Base-by-base conservation (phyloP, 2,888 invertebrate species). In the Chromoteleia sp. region DNA sequence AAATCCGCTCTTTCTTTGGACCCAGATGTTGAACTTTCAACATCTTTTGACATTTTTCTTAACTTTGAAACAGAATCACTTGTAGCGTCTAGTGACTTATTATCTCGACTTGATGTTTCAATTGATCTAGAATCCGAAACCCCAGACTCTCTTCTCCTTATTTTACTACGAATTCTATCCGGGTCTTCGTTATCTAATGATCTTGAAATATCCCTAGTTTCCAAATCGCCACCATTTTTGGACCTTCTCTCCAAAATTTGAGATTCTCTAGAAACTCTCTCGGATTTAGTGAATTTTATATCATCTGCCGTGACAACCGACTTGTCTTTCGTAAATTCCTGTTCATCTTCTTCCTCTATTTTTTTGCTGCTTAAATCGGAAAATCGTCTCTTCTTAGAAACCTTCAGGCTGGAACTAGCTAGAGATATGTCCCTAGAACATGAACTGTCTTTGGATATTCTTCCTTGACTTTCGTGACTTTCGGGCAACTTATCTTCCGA, bases 311-410 rank as follows among this genome's bases (percentile, higher is more conserved):
- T 45, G 6, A 36, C 48, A 36, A 48, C 7, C 1, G 63, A 48
- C 48, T 29, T 36, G n/a, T 48, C 48, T n/a, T 36, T 19, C 14
- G 0, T 48, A 14, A 14, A 6, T 14, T 14, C 29, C 1, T n/a
- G n/a, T n/a, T n/a, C n/a, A n/a, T 21, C 4, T 21, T n/a, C 0
- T 14, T 21, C 45, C 0, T 45, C 45, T n/a, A 45, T 21, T 21
- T 21, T 45, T 0, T 4, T 7, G 15, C 1, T n/a, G 12, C 2
- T 25, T 29, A 14, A 12, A 6, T 39, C 36, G 8, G 59, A 59
- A 17, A 39, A 29, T 29, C 12, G 14, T 17, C 59, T 59, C 6
- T 48, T 71, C n/a, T 17, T 56, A 12, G 50, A 29, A 17, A 1
- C n/a, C n/a, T 10, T 39, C 4, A 6, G 21, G 0, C 0, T 12